Evolutionary conservation across 2,797 vertebrate genomes (phyloP), one percentile per base, ranked within the genome.

Genomic region (Chloroceryle amazona): DNA sequence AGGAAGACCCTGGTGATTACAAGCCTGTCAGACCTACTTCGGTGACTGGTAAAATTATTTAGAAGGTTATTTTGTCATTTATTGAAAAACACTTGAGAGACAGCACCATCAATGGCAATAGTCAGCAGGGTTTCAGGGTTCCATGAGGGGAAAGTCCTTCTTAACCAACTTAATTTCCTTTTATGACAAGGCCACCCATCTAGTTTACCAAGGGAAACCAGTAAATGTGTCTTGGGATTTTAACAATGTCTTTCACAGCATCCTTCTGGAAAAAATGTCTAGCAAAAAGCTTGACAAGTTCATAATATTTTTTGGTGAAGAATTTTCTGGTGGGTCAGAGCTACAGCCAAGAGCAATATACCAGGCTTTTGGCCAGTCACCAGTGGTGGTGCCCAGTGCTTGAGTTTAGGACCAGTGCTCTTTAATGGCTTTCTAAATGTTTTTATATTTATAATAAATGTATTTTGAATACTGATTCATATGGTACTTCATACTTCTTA

Each of bases 121-220:
- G 33, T 22, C 11, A 71, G 15, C 44, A 35, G 0, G 3, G 6
- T 11, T 76, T 68, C 26, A n/a, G 0, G 3, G 6, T 11, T 68
- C 61, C n/a, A n/a, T 1, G 1, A 51, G 23, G 14, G 2, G 2
- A 52, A 57, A 42, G 19, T 66, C 42, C 14, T 80, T 6, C 37
- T 58, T 58, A 62, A 29, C 28, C 60, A 41, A 62, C 11, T 20
- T 62, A 29, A 37, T 73, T 44, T 58, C 7, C 2, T 51, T 66
- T 58, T 73, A 31, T 17, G n/a, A 66, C 6, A 49, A 54, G 10
- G 9, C 33, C 26, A 19, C 5, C 51, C 22, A 28, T n/a, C 26
- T 51, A 28, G 6, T 6, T 66, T n/a, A 65, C 8, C 14, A 42
- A 58, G 11, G 18, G n/a, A 51, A 73, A 12, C 4, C 18, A 19